phyloP scores from a whole-genome alignment of 2,888 invertebrate genomes.

The Cosmopolites sordidus region DNA sequence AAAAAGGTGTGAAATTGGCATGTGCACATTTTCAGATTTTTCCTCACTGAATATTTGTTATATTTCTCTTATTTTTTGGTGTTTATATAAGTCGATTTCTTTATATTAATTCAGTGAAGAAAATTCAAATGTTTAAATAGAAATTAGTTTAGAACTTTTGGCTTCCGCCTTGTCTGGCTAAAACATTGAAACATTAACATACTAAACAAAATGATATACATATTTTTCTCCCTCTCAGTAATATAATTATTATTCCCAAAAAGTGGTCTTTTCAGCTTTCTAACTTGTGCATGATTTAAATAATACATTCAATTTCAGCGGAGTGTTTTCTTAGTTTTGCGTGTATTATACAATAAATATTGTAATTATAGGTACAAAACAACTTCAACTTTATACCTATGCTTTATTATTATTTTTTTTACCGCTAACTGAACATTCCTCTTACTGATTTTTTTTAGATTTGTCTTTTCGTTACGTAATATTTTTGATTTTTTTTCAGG shows the following conservation, averaged over 20 bases:
- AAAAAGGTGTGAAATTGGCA: conserved; percentile 50
- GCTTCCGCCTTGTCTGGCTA: conserved; percentile 12
- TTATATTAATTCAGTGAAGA: conserved; percentile 16
- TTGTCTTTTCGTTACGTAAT: background rate
- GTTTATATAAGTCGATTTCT: background rate
- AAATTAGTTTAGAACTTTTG: conserved; percentile 13
- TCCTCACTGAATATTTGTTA: conserved; percentile 12
- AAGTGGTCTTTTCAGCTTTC: conserved; percentile 13
- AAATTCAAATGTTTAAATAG: conserved; percentile 8
- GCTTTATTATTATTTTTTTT: background rate
- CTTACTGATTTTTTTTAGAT: background rate
- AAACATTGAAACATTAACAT: conserved; percentile 12
- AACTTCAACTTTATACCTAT: no score
- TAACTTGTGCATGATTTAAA: conserved; percentile 18
- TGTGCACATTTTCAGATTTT: conserved; percentile 32
- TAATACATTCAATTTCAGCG: background rate
- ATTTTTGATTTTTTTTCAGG: conserved; percentile 54
- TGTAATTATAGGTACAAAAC: no score
- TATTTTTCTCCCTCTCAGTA: background rate
- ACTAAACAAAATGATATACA: conserved; percentile 3
- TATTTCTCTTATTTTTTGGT: no score
- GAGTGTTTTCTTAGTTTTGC: background rate
- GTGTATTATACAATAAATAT: no score
- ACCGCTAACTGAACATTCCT: background rate
- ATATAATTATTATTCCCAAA: conserved; percentile 4